A percentile compares a stretch with the other conserved stretches of the same genome.
These are phyloP conservation scores for Piaya cayana DNA, from an alignment of 2,113 vertebrate species.

Conservation along the genomic window DNA sequence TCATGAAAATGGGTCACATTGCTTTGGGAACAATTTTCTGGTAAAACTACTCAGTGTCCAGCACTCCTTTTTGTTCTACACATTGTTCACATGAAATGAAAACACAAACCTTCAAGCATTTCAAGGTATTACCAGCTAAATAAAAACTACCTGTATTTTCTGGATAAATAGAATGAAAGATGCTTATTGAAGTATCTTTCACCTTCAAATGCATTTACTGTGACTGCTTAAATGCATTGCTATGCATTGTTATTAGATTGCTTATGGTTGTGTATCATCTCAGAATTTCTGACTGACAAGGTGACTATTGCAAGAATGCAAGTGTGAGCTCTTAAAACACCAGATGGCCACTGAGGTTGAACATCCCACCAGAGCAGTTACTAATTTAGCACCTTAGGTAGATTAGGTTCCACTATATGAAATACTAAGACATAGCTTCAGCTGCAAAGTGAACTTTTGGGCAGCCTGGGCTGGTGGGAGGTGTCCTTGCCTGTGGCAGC, in stretches of 20 bases:
- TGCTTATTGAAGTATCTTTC: neutral
- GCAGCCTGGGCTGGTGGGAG: too few relatives aligned
- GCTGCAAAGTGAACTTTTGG: neutral
- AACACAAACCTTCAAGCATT: neutral
- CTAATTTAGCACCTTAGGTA: neutral
- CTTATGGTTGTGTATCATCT: neutral
- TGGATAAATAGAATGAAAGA: neutral
- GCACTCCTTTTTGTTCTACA: neutral
- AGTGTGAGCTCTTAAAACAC: neutral
- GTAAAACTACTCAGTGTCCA: neutral
- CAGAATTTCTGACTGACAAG: neutral
- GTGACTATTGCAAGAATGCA: neutral
- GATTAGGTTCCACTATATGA: neutral
- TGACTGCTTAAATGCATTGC: neutral
- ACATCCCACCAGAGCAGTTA: neutral
- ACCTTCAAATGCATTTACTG: neutral
- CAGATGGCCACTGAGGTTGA: neutral
- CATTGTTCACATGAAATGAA: neutral
- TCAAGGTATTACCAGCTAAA: neutral
- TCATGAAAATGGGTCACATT: neutral
- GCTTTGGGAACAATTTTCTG: neutral
- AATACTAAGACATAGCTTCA: neutral
- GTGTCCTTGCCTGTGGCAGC: too few relatives aligned
- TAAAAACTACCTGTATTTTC: neutral
- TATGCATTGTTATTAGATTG: neutral